Conservation (phyloP, 1,140 invertebrate species). For the Mycetomoellerius zeteki region DNA sequence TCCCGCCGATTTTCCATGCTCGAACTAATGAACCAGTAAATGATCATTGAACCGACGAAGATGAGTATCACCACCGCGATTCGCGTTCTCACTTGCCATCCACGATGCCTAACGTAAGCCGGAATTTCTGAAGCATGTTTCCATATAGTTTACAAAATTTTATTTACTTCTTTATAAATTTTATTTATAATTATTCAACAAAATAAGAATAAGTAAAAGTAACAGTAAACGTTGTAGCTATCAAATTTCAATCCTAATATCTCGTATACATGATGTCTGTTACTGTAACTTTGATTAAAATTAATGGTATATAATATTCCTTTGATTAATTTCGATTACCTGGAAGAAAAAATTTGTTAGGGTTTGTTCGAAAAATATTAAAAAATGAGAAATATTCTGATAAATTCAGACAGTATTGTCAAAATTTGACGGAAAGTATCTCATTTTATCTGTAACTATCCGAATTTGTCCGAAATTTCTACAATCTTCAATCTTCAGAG, state of each 20-base stretch:
- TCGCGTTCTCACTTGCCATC: slow-evolving; percentile 68
- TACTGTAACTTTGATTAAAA: not conserved
- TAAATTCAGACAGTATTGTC: no score
- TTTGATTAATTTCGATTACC: not conserved
- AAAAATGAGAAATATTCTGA: no score
- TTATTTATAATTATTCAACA: not conserved
- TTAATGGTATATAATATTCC: not conserved
- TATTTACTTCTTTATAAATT: not conserved
- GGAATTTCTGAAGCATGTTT: slow-evolving; percentile 68
- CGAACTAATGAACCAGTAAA: slow-evolving; percentile 76
- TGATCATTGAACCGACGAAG: slow-evolving; percentile 69
- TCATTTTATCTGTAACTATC: no score
- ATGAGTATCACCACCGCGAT: slow-evolving; percentile 67
- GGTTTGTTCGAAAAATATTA: no score
- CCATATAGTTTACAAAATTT: not conserved
- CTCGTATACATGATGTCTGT: not conserved
- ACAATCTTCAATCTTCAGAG: no score
- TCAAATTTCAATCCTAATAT: not conserved
- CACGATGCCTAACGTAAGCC: slow-evolving; percentile 71
- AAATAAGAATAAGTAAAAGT: not conserved
- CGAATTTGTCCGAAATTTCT: no score
- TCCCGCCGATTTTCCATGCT: slow-evolving; percentile 64
- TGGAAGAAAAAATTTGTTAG: no score
- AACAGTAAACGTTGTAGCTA: not conserved
- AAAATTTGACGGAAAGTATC: no score